Base-by-base conservation (phyloP, 1,140 invertebrate species). In the Ephestia elutella region DNA sequence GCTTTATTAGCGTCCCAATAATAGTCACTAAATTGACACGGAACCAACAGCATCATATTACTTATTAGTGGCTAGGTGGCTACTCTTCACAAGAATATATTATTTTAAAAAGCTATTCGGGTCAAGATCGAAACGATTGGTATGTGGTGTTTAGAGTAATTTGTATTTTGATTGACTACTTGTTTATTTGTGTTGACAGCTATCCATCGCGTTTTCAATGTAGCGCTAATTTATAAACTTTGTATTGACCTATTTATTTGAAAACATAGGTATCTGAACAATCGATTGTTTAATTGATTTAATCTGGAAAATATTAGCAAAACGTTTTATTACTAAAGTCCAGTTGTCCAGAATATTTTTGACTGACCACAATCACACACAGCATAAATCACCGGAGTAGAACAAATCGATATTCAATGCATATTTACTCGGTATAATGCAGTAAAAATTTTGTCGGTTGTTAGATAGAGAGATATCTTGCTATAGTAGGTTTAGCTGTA, bases 91-190 rank as follows among this genome's bases (percentile, higher is more conserved):
- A 2, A 20, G 9, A 49, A 49, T 57, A 19, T 11, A 49, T 57
- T 56, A 56, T 56, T 57, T 49, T 4, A 30, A 48, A 13, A 35
- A 49, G 25, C 21, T 2, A 57, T 57, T 32, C 49, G 21, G 56
- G 56, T 49, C 56, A 57, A 57, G 56, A 49, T 49, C 56, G 35
- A 57, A n/a, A 53, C 20, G 21, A 10, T 20, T 25, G n/a, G 50
- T 53, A 44, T 15, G 38, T 10, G n/a, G 15, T 44, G n/a, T 44
- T 38, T 13, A 13, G 2, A 15, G 2, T 44, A 3, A 44, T 44
- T 44, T 44, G 15, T 44, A 44, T n/a, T 44, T 15, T 15, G 38
- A 44, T 3, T 44, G 38, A 44, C 38, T 3, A 2, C 32, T 38
- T 38, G 38, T 44, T 44, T 44, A 44, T 10, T 44, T 44, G 38